Evolutionary conservation across 2,113 vertebrate genomes (phyloP), one percentile per base, ranked within the genome.

Genomic region (Cairina moschata): DNA sequence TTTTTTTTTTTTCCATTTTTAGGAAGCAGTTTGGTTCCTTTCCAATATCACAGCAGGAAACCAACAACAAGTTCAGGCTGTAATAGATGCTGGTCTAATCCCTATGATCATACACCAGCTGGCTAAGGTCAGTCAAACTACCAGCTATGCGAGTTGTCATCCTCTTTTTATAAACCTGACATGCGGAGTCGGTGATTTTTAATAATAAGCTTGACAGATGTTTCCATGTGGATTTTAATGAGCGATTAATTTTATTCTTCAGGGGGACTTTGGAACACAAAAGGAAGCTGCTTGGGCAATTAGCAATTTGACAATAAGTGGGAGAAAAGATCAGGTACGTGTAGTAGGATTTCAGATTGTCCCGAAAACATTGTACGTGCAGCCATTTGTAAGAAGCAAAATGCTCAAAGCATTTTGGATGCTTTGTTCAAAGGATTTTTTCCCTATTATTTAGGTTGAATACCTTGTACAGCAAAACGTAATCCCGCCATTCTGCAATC

Each of bases 261-360:
- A 99, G 99, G 99, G 99, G 6, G 99, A 99, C 96, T 99, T 99
- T 91, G 99, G 99, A 95, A 99, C 99, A 96, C 99, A 99, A 97
- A 99, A 99, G 96, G 99, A 99, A 98, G 99, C 99, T 92, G 99
- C 99, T 52, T 99, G 99, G 99, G 99, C 99, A 97, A 99, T 99
- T 98, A 99, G 99, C 97, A 99, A 99, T 97, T 98, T 99, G 97
- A 99, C 99, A 86, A 99, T 99, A 98, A 99, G 99, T 97, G 99
- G 99, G 86, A 99, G 99, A 96, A 99, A 99, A 98, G 99, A 99
- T 97, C 99, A 99, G 98, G 99, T 99, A 97, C 95, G 97, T 54
- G 29, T 62, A 59, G 46, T 29, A 32, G 91, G 72, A 75, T 97
- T 80, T 93, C 56, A 63, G 3, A 31, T 93, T 84, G 48, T 31